phyloP scores from a whole-genome alignment of 2,797 vertebrate genomes.

The Pseudotriccus pelzelni region DNA sequence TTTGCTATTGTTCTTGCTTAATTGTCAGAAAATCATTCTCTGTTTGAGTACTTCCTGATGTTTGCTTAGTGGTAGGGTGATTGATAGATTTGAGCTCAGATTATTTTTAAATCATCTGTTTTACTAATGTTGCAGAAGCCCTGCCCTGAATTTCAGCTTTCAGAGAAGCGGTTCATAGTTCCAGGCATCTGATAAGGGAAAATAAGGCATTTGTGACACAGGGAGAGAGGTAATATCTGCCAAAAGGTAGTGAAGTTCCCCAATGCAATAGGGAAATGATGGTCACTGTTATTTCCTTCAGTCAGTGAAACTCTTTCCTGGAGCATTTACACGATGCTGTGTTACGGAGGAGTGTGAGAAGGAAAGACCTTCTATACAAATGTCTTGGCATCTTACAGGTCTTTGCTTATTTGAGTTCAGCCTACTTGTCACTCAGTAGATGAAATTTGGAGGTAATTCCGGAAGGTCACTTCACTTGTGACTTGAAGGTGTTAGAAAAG shows the following conservation, averaged over 20 bases:
- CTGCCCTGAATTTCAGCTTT: not conserved
- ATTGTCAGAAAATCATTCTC: slow-evolving; percentile 32
- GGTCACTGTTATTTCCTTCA: not conserved
- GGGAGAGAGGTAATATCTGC: not conserved
- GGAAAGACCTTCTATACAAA: not conserved
- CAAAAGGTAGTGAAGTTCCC: not conserved
- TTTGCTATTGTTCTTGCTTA: slow-evolving; percentile 48
- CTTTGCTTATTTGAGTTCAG: not conserved
- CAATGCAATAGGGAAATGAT: not conserved
- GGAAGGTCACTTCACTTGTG: not conserved
- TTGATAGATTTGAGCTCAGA: not conserved
- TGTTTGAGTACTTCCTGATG: not conserved
- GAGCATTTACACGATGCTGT: not conserved
- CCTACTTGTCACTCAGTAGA: not conserved
- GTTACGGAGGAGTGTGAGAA: not conserved
- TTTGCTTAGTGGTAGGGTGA: not conserved
- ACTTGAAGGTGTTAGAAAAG: not conserved
- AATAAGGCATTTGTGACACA: not conserved
- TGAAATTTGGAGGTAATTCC: not conserved
- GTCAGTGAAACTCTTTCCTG: not conserved
- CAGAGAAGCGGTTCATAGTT: not conserved
- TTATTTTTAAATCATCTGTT: not conserved
- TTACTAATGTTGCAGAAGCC: not conserved
- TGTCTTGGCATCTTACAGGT: not conserved
- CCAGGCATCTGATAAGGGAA: not conserved